Evolutionary conservation across 2,888 invertebrate species (phyloP), one percentile per base, ranked within the genome.

Genomic region (Plusia festucae): DNA sequence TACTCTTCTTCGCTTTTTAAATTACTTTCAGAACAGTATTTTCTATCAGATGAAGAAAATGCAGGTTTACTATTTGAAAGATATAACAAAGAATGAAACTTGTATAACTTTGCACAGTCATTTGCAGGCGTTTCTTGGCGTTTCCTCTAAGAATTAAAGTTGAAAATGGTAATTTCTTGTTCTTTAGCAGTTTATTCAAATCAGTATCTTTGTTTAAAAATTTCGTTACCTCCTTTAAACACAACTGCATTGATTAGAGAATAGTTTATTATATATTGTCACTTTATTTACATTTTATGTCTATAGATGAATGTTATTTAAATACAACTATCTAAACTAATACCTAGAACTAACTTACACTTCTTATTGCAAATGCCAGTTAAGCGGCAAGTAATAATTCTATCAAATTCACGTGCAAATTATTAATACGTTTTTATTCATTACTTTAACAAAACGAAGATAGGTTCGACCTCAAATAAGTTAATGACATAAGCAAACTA

Each of bases 71-170:
- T 81, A 82, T 84, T 83, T 79, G 76, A 70, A 62, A 74, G 77
- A 72, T 77, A 77, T 79, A 82, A 86, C 83, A 84, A 84, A 81
- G 73, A 81, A 69, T 59, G 63, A 71, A 87, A 86, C 78, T 87
- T 85, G 76, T 78, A 72, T 53, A 85, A 85, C 78, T 83, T 80
- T 64, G 70, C 68, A 77, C 72, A 78, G 81, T 79, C 79, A 85
- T 85, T 85, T 83, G 80, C 81, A 83, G 84, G 78, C 82, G 74
- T 82, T 86, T 82, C 75, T 79, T 78, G 79, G 83, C 79, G 71
- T 82, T 85, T 84, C 70, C 81, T 84, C 73, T 67, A 82, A 79
- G 81, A 87, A 82, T 84, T 85, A 79, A 83, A 84, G 82, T 82
- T 79, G 70, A 68, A 82, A 84, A 85, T 85, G 82, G 81, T 84